Conservation (phyloP, 1,140 invertebrate species). For the Dysdera silvatica region DNA sequence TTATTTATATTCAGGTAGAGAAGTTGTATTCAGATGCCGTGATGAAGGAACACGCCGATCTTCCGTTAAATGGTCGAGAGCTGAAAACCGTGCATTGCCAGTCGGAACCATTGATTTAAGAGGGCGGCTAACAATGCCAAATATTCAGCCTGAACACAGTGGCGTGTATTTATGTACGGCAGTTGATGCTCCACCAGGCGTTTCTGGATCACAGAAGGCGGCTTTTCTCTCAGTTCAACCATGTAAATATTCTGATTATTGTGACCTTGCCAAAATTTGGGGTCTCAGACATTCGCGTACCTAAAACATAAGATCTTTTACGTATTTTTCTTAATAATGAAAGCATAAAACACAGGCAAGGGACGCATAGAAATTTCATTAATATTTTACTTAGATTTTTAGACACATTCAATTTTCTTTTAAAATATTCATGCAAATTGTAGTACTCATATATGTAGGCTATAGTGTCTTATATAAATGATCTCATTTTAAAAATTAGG, state of each 20-base stretch:
- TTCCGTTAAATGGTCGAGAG: conserved; percentile 64
- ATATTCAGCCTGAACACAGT: conserved; percentile 64
- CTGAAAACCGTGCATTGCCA: conserved; percentile 60
- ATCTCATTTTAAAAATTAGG: too few relatives aligned
- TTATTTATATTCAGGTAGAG: conserved; percentile 53
- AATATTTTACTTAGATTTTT: not conserved
- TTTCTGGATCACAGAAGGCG: conserved; percentile 40
- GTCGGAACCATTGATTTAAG: conserved; percentile 58
- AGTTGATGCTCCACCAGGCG: conserved; percentile 53
- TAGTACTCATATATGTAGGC: not conserved
- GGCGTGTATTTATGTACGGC: conserved; percentile 76
- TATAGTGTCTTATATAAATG: not conserved
- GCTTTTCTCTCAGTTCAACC: conserved; percentile 62
- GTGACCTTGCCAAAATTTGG: conserved; percentile 27
- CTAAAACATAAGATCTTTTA: conserved; percentile 21
- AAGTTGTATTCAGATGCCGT: conserved; percentile 83
- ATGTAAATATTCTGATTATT: conserved; percentile 53
- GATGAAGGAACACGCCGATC: conserved; percentile 71
- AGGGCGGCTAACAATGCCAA: conserved; percentile 74
- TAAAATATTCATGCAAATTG: not conserved
- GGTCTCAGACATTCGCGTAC: conserved; percentile 8
- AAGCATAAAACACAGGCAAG: too few relatives aligned
- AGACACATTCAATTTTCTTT: not conserved
- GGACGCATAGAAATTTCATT: not conserved
- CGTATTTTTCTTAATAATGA: conserved; percentile 8